Base-by-base conservation (phyloP, 2,113 vertebrate genomes). In the Menura novaehollandiae region DNA sequence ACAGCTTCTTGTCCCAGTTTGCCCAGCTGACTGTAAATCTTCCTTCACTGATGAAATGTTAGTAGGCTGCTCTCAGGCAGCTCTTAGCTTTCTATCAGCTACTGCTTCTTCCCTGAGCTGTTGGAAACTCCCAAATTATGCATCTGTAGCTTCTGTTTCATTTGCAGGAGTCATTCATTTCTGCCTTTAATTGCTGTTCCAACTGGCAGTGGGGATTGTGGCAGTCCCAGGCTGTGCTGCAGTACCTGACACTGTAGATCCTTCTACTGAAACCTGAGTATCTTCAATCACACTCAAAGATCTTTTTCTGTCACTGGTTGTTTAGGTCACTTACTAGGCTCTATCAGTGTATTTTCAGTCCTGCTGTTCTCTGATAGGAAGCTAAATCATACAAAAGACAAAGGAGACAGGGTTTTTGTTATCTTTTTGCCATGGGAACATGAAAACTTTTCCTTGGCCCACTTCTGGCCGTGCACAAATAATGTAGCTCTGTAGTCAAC, bases 111-210 rank as follows among this genome's bases (percentile, higher is more conserved):
- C 74, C 53, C 77, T 58, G 81, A 89, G 66, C 91, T 89, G 69
- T 46, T 93, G 88, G 75, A 85, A 93, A 78, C 83, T 93, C 67
- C 39, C 85, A 56, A 88, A 73, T 84, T 76, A 91, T 62, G 85
- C 62, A 77, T 94, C 63, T 83, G 49, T 89, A 35, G 52, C 37
- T 92, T 78, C 66, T 77, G 23, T 79, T 90, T 95, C 35, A 72
- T 93, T 93, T 89, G 52, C 63, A 83, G n/a, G 26, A 67, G 56
- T 62, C 55, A 83, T 88, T 91, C 4, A 56, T 94, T 92, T 89
- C 73, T 85, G 71, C 86, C 66, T 77, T 95, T 89, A 82, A 76
- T 95, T 93, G 49, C 71, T 87, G 9, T 85, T 96, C 43, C 82
- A 85, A 2, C 47, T 67, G 75, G 56, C 73, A 51, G 2, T 53